Evolutionary conservation across 1,140 invertebrate species (phyloP), one percentile per base, ranked within the genome.

Genomic region (Medauroidea extradentata): DNA sequence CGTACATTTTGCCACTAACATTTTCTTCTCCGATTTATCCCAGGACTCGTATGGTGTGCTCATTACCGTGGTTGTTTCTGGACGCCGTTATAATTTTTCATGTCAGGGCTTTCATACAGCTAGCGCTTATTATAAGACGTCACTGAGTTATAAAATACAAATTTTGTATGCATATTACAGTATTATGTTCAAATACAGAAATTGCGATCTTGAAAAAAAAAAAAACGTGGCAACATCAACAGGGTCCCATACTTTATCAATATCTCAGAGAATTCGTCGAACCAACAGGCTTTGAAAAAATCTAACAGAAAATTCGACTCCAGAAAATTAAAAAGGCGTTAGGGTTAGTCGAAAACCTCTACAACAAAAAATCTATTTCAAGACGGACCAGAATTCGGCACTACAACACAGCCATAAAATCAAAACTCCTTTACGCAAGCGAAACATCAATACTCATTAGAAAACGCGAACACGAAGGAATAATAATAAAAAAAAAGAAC

Each of bases 191-290:
- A 24, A 57, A 57, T 18, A 23, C 24, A 7, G 44, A 57, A n/a
- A 34, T 57, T 25, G 13, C 41, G 38, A 49, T 14, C 18, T 18
- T 57, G 43, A 49, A 49, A n/a, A 57, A 19, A 49, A 57, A 57
- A 27, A 27, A 57, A n/a, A n/a, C n/a, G n/a, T 34, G 55, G 55
- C 14, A 57, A 29, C 46, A 49, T 57, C 24, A 18, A 27, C 14
- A 9, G 7, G 38, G 24, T 49, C 7, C 21, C 42, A 57, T 29
- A 57, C 25, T 57, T 57, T 49, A 21, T n/a, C n/a, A 57, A 57
- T 48, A 56, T 38, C 53, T 57, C 16, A 46, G 55, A n/a, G 18
- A 57, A 27, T 44, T 57, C 27, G 16, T 57, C n/a, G 42, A 57
- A 49, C 3, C 55, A 13, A 49, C 23, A 48, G 55, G 23, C 16